Evolutionary conservation across 2,888 invertebrate species (phyloP).

Genomic region (Macrosoma leucophasiata): DNA sequence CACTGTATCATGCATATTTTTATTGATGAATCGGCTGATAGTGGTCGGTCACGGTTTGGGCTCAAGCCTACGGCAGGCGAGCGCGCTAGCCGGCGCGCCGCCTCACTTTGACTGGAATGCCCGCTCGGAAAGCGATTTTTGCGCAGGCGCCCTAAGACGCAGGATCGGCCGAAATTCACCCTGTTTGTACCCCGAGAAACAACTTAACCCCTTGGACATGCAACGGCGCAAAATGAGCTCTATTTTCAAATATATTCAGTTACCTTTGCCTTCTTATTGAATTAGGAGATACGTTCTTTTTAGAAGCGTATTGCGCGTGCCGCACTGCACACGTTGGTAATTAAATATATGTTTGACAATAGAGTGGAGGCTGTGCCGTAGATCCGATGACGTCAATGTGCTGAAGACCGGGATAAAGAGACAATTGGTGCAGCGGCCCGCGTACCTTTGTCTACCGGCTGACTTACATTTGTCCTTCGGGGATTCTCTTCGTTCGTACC

Average conservation of each 20-base stretch:
- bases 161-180: conserved; percentile 70
- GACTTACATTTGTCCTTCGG: conserved; percentile 13
- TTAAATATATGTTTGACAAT: conserved; percentile 75
- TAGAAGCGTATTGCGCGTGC: conserved; percentile 73
- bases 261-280: too few relatives aligned
- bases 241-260: conserved; percentile 8
- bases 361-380: conserved; percentile 58
- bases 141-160: conserved; percentile 61
- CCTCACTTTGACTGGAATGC: conserved; percentile 59
- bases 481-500: too few relatives aligned
- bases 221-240: conserved; percentile 22
- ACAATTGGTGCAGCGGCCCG: conserved; percentile 26
- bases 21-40: conserved; percentile 52
- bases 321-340: conserved; percentile 74
- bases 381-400: conserved; percentile 65
- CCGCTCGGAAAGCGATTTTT: conserved; percentile 45
- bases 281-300: too few relatives aligned
- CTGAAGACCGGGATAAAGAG: conserved; percentile 32
- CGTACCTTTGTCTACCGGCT: conserved; percentile 13
- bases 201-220: too few relatives aligned
- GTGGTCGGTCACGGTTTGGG: conserved; percentile 39
- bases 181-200: conserved; percentile 29
- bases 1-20: conserved; percentile 45
- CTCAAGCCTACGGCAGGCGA: conserved; percentile 67
- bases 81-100: conserved; percentile 76